Evolutionary conservation across 2,113 vertebrate species (phyloP), one percentile per base, ranked within the genome.

Genomic region (Malurus cyaneus): DNA sequence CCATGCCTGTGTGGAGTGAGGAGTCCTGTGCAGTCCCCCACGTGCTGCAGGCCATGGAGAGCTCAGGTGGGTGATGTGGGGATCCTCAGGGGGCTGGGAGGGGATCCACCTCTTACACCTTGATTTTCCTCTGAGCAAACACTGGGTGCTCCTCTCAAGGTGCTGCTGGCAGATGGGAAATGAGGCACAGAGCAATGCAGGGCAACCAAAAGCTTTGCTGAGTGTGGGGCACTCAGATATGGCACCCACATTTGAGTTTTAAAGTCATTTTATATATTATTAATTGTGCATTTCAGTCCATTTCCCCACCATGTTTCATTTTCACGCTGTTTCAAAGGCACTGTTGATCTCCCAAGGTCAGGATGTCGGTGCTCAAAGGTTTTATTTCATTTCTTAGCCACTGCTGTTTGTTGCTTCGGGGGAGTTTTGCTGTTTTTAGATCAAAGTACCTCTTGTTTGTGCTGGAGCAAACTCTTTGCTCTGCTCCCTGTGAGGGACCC

Each of bases 361-460:
- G 80, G 83, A 85, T 86, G 64, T 82, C 44, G 64, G 6, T 16
- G 28, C 25, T 71, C 66, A 86, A 71, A 59, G 0, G 2, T 84
- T 89, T 81, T 44, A 15, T 79, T 78, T 44, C 6, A 41, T 81
- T 79, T 79, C 47, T 62, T 47, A 92, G 86, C 52, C 47, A 3
- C 76, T 46, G 11, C 56, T 79, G 50, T 49, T 81, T 90, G 89
- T 39, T 5, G 9, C 41, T 52, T 36, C 36, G 36, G 36, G 61
- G 47, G 42, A 29, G 39, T 28, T 21, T 32, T 41, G 31, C 72
- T 56, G 59, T 60, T 91, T 96, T 93, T 95, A 94, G 92, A 95
- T 96, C 87, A 96, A 96, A 96, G 92, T 24, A 18, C 17, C n/a
- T 77, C 46, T 61, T 94, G 80, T 91, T 94, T 86, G 77, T 80